Evolutionary conservation across 2,113 vertebrate species (phyloP), one percentile per base, ranked within the genome.

Genomic region (Rhombomys opimus): DNA sequence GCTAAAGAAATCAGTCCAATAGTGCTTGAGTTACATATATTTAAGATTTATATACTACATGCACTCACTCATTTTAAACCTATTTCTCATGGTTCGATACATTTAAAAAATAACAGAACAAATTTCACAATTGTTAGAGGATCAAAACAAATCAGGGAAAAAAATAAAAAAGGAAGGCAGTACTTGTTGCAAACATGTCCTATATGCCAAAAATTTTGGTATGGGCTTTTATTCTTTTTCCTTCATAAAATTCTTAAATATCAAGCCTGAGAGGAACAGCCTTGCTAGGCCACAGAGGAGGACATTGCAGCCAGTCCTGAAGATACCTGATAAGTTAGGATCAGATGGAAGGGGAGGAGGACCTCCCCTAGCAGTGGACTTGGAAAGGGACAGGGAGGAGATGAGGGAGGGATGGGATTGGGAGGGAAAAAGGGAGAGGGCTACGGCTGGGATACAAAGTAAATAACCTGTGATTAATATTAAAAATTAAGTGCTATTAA

Each of bases 121-220:
- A 88, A 93, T 94, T 93, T 87, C 61, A 57, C 65, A 72, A 94
- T 93, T 96, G 76, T 52, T 89, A 92, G 46, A 89, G 52, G 93
- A 92, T 46, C 92, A 91, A 86, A 87, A 82, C 46, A 65, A 84
- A 93, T 70, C 41, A 76, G 52, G 61, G 72, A 96, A 97, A 68
- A 82, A 72, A 93, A 87, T 65, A 32, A 89, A 93, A 75, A 85
- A 12, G 5, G 14, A 91, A 84, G 85, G 61, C 10, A 91, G 41
- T 50, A 65, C 72, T 81, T 87, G 32, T 15, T 91, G 32, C 76
- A 50, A 67, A 32, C n/a, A 95, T 7, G 23, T 76, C 68, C n/a
- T 77, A 82, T 80, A 30, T 80, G 50, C 67, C 38, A 78, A 89
- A n/a, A 59, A 61, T 18, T 78, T 17, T 52, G 7, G 41, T 95